Conservation (phyloP, 2,113 vertebrate genomes). For the Actinemys pallida region DNA sequence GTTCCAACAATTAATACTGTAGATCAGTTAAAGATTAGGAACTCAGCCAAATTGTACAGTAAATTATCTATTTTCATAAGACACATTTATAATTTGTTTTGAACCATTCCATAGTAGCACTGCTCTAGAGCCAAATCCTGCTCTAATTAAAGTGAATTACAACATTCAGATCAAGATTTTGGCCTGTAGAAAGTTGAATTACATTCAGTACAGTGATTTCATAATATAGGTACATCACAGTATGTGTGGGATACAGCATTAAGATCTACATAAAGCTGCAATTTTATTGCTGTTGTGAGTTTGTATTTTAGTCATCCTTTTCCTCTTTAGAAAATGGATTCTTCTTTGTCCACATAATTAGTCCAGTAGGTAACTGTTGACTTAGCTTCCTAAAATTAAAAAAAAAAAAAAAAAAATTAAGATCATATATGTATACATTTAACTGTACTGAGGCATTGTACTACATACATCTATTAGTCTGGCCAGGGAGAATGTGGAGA, state of each 20-base stretch:
- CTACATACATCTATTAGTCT: neutral
- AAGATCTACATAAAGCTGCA: neutral
- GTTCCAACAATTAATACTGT: neutral
- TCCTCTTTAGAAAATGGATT: neutral
- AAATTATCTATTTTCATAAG: neutral
- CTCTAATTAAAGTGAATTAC: neutral
- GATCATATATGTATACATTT: neutral
- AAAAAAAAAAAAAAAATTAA: neutral
- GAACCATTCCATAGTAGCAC: neutral
- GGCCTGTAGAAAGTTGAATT: fast-evolving
- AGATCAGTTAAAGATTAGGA: neutral
- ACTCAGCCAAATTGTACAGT: neutral
- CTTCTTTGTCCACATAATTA: neutral
- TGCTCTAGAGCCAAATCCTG: neutral
- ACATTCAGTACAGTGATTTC: neutral
- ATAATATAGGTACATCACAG: neutral
- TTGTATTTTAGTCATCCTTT: neutral
- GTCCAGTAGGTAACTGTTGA: neutral
- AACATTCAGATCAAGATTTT: neutral
- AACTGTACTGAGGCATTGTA: neutral
- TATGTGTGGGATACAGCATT: neutral
- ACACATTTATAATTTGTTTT: neutral
- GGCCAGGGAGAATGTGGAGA: neutral
- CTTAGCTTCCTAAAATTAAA: slow-evolving; percentile 4
- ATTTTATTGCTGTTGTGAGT: neutral